phyloP scores from a whole-genome alignment of 2,113 vertebrate species.

The Setophaga coronata region DNA sequence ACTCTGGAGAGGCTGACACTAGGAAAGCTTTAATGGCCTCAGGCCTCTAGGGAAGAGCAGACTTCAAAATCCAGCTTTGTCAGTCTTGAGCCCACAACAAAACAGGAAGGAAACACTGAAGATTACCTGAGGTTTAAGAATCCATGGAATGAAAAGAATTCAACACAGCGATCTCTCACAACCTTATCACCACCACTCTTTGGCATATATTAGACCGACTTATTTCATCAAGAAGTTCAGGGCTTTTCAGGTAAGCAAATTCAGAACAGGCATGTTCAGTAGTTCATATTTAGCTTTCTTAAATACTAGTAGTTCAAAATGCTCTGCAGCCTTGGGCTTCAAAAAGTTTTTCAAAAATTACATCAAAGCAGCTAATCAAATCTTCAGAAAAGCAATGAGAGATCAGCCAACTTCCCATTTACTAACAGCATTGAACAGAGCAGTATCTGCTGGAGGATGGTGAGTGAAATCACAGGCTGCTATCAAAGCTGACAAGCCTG shows the following conservation, averaged over 20 bases:
- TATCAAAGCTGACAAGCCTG: background rate
- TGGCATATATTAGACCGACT: background rate
- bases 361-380: background rate
- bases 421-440: background rate
- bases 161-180: background rate
- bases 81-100: background rate
- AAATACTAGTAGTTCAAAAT: background rate
- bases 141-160: slow-evolving; percentile 33
- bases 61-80: background rate
- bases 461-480: background rate
- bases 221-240: background rate
- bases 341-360: background rate
- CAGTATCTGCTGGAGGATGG: background rate
- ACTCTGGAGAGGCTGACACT: background rate
- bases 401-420: background rate
- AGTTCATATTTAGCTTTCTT: background rate
- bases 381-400: background rate
- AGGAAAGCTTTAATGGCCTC: background rate
- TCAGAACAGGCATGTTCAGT: background rate
- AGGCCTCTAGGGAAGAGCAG: background rate
- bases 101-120: background rate
- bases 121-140: background rate
- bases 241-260: background rate
- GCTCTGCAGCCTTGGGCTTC: background rate
- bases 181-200: background rate